Base-by-base conservation (phyloP, 1,140 invertebrate genomes). In the Halyomorpha halys region DNA sequence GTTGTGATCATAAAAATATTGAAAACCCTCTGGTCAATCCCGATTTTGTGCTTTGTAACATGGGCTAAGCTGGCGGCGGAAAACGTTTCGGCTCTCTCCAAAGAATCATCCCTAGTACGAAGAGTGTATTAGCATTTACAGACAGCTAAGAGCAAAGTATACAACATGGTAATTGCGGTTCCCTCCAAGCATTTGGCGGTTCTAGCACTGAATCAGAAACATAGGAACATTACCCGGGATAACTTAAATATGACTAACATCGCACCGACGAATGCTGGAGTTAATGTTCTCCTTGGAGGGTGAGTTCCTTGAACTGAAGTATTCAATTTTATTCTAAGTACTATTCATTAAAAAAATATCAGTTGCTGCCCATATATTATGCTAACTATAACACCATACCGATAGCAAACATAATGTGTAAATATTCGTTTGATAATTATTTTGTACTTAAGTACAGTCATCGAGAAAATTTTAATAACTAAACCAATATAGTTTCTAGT, bases 251-350 rank as follows among this genome's bases (percentile, higher is more conserved):
- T 65, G 64, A 61, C 59, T 4, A 62, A 62, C 47, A 44, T 65
- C 14, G 64, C 64, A 14, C 59, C 64, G 18, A 44, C 64, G 9
- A 49, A 65, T 44, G 64, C 59, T 16, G 64, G 64, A 30, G 47
- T 65, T 3, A 65, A 65, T 47, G 64, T 65, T 61, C 47, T 65
- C 2, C 59, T 65, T 8, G 64, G 59, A 34, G 64, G 64, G 64
- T 65, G 53, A 65, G 64, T 65, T 19, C 3, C 2, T 49, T 49
- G 3, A 5, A 47, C 18, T 47, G 4, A 47, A 47, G 13, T 47
- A 47, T 30, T 30, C 27, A n/a, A n/a, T n/a, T n/a, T n/a, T n/a
- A n/a, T n/a, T n/a, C n/a, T n/a, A n/a, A n/a, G n/a, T n/a, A n/a
- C n/a, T n/a, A n/a, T n/a, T n/a, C n/a, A n/a, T n/a, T n/a, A n/a